A percentile compares a stretch with the other conserved stretches of the same genome.
Evolutionary conservation across 2,113 vertebrate species (phyloP).

Genomic region (Ginglymostoma cirratum): DNA sequence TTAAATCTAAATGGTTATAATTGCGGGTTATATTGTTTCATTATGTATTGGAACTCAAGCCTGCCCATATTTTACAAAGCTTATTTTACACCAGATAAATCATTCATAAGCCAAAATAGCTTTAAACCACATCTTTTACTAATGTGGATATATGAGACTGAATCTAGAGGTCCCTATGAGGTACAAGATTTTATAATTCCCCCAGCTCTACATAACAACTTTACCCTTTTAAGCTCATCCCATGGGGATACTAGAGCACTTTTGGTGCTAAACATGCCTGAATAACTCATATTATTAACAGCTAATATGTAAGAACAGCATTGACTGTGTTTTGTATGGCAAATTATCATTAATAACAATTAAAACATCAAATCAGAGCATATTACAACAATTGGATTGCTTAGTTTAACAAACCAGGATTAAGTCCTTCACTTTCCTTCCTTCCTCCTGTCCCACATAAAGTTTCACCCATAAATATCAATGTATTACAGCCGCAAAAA

Average conservation of each 20-base stretch:
- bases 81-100: background rate
- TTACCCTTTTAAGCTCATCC: background rate
- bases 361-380: background rate
- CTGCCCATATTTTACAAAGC: background rate
- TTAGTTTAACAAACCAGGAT: slow-evolving; percentile 10
- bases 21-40: background rate
- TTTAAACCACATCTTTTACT: background rate
- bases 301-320: background rate
- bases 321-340: background rate
- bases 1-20: background rate
- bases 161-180: background rate
- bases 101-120: background rate
- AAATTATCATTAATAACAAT: background rate
- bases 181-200: background rate
- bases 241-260: background rate
- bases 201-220: background rate
- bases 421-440: background rate
- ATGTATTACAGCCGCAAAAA: background rate
- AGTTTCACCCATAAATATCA: background rate
- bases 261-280: background rate
- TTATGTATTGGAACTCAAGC: background rate
- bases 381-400: background rate
- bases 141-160: background rate
- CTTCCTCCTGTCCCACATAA: background rate
- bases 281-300: slow-evolving; percentile 14